A percentile compares a stretch with the other conserved stretches of the same genome.
phyloP scores from a whole-genome alignment of 2,113 vertebrate species.

The Poeciliopsis occidentalis region DNA sequence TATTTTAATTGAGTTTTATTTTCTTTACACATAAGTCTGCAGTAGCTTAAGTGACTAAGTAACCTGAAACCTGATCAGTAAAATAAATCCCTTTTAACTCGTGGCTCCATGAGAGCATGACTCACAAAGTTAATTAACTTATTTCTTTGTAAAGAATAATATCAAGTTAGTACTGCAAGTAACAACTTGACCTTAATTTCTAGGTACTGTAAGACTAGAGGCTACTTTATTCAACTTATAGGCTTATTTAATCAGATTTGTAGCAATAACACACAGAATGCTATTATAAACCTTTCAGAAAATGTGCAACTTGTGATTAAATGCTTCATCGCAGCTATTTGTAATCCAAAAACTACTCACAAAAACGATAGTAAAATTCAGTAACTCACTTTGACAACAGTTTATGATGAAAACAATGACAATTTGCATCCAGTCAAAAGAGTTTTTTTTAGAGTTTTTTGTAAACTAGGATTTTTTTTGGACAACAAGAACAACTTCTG shows the following conservation, averaged over 20 bases:
- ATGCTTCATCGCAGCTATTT: background rate
- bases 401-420: background rate
- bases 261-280: background rate
- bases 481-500: conserved; percentile 19
- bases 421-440: background rate
- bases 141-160: background rate
- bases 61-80: too few species aligned
- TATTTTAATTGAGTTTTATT: background rate
- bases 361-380: background rate
- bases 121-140: too few species aligned
- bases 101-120: too few species aligned
- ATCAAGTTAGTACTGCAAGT: background rate
- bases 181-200: background rate
- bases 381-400: background rate
- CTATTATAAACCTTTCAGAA: conserved; percentile 1
- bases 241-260: background rate
- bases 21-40: background rate
- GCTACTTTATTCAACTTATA: background rate
- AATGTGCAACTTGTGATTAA: background rate
- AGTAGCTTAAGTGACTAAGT: background rate
- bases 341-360: background rate
- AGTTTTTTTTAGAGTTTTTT: background rate
- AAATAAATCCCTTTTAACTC: too few species aligned
- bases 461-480: background rate
- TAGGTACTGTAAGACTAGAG: background rate